phyloP scores from a whole-genome alignment of 2,797 vertebrate species.

The Cichlasoma orientale region DNA sequence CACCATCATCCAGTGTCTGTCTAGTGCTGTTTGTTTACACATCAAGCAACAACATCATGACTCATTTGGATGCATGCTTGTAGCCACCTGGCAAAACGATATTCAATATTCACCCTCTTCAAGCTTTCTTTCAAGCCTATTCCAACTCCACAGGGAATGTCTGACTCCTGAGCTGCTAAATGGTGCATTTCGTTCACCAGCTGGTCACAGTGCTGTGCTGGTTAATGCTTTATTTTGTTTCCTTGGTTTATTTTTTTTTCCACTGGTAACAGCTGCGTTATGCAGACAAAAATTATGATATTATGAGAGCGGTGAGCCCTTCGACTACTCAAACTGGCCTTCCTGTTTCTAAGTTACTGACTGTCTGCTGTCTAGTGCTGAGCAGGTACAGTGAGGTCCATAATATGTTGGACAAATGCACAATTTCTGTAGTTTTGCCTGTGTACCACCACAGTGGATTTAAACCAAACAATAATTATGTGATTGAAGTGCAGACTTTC shows the following conservation, averaged over 20 bases:
- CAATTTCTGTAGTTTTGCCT: no score
- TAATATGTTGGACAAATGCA: no score
- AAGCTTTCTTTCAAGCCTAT: not conserved
- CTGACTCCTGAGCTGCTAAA: not conserved
- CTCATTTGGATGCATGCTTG: not conserved
- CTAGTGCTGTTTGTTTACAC: not conserved
- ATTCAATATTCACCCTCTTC: not conserved
- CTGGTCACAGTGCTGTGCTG: no score
- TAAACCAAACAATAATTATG: no score
- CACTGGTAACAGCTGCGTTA: not conserved
- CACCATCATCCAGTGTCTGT: not conserved
- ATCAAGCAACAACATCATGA: not conserved
- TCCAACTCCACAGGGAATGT: not conserved
- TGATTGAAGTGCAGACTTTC: no score
- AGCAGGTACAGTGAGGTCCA: no score
- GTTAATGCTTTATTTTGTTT: not conserved
- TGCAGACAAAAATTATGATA: not conserved
- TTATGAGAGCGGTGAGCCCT: not conserved
- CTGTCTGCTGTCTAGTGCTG: not conserved
- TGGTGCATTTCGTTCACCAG: not conserved
- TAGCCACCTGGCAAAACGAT: not conserved
- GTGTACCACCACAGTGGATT: no score
- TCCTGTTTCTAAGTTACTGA: not conserved
- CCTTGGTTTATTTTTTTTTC: not conserved
- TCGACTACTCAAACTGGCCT: not conserved